phyloP scores from a whole-genome alignment of 2,888 invertebrate species.

The Copidosoma aretas region DNA sequence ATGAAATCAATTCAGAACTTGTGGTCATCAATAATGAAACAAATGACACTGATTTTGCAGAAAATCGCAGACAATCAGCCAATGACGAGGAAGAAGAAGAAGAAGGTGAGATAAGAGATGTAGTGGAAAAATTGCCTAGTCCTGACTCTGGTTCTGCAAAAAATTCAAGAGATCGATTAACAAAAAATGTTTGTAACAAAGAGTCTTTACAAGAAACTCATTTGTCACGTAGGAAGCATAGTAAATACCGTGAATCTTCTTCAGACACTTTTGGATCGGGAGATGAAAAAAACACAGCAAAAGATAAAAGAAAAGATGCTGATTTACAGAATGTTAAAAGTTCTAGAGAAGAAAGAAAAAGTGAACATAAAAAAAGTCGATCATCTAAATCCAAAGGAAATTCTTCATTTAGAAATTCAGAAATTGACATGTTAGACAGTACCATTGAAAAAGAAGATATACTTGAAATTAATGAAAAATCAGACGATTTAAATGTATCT shows the following conservation, averaged over 20 bases:
- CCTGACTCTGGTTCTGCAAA: slow-evolving; percentile 36
- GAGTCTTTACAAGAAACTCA: slow-evolving; percentile 1
- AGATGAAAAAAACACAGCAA: slow-evolving; percentile 48
- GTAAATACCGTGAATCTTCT: slow-evolving; percentile 51
- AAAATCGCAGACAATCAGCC: slow-evolving; percentile 12
- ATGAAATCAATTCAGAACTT: slow-evolving; percentile 15
- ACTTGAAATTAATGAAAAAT: slow-evolving; percentile 44
- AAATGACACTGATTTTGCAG: slow-evolving; percentile 7
- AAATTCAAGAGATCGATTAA: slow-evolving; percentile 23
- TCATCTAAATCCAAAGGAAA: slow-evolving; percentile 26
- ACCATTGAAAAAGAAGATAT: slow-evolving; percentile 43
- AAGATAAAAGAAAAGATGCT: slow-evolving; percentile 42
- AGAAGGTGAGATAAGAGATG: slow-evolving; percentile 43
- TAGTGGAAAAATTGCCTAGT: slow-evolving; percentile 38
- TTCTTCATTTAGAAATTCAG: slow-evolving; percentile 37
- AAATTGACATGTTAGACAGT: slow-evolving; percentile 32
- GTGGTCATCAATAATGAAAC: slow-evolving; percentile 11
- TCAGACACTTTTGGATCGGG: slow-evolving; percentile 57
- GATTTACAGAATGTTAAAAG: slow-evolving; percentile 15
- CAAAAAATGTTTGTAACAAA: background rate
- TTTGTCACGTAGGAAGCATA: slow-evolving; percentile 26
- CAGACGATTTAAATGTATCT: slow-evolving; percentile 37
- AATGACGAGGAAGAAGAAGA: slow-evolving; percentile 33
- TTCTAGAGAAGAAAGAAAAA: slow-evolving; percentile 40
- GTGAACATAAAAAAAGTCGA: slow-evolving; percentile 34